A percentile compares a stretch with the other conserved stretches of the same genome.
phyloP scores from a whole-genome alignment of 2,888 invertebrate genomes.

The Congeria kusceri region DNA sequence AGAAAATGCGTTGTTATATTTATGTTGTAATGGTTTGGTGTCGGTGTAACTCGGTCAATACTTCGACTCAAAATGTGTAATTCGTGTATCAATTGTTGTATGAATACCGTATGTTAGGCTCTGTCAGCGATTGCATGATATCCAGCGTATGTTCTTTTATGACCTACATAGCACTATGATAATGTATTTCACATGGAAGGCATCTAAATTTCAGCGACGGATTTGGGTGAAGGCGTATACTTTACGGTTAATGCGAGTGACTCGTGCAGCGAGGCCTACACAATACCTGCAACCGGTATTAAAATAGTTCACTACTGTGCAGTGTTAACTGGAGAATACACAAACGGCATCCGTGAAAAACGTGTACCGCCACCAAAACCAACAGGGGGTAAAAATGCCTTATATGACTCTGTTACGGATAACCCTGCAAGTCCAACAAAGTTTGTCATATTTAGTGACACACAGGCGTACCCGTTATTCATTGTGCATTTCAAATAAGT shows the following conservation, averaged over 20 bases:
- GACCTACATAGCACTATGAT: no score
- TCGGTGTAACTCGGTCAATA: no score
- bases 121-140: no score
- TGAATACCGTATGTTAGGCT: no score
- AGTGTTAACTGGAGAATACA: slow-evolving; percentile 76
- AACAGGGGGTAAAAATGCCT: slow-evolving; percentile 29
- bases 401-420: slow-evolving; percentile 78
- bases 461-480: slow-evolving; percentile 82
- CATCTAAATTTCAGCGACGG: slow-evolving; percentile 74
- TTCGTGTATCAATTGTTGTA: no score
- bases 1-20: no score
- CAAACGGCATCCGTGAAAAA: slow-evolving; percentile 57
- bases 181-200: no score
- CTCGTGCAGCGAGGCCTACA: slow-evolving; percentile 67
- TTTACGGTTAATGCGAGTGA: slow-evolving; percentile 77
- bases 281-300: slow-evolving; percentile 58
- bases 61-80: no score
- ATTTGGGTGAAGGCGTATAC: slow-evolving; percentile 80
- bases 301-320: slow-evolving; percentile 72
- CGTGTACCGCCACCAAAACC: slow-evolving; percentile 69
- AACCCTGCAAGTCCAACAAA: slow-evolving; percentile 65
- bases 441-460: slow-evolving; percentile 82
- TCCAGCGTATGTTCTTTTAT: no score
- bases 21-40: no score
- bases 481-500: slow-evolving; percentile 72